Evolutionary conservation across 2,797 vertebrate genomes (phyloP).

Genomic region (Pelobates cultripes): DNA sequence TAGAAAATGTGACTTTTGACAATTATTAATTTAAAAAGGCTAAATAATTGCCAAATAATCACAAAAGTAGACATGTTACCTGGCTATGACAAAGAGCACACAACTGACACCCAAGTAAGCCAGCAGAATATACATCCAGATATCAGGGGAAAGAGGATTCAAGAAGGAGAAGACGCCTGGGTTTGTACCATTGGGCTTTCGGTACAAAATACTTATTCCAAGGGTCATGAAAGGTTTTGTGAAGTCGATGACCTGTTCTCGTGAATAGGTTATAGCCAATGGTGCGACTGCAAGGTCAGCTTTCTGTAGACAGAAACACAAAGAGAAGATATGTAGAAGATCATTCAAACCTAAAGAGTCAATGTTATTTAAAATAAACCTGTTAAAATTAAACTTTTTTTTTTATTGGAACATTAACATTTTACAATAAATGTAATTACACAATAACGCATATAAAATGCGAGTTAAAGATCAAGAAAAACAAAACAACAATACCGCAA

Average conservation of each 20-base stretch:
- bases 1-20: slow-evolving; percentile 81
- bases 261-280: slow-evolving; percentile 94
- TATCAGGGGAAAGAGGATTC: slow-evolving; percentile 99
- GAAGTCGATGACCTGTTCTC: slow-evolving; percentile 99
- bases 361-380: slow-evolving; percentile 67
- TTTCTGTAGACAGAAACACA: slow-evolving; percentile 89
- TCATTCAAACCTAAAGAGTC: slow-evolving; percentile 70
- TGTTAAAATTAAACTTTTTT: slow-evolving; percentile 65
- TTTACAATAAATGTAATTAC: too few species aligned
- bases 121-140: slow-evolving; percentile 99
- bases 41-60: slow-evolving; percentile 82
- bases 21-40: slow-evolving; percentile 72
- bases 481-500: too few species aligned
- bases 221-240: slow-evolving; percentile 99
- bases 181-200: slow-evolving; percentile 99
- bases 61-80: slow-evolving; percentile 94
- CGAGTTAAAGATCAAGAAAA: too few species aligned
- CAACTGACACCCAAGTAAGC: slow-evolving; percentile 99
- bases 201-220: slow-evolving; percentile 99
- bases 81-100: slow-evolving; percentile 99
- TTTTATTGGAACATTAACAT: background rate
- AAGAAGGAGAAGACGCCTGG: slow-evolving; percentile 99
- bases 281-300: slow-evolving; percentile 98
- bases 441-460: too few species aligned
- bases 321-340: slow-evolving; percentile 67